Base-by-base conservation (phyloP, 2,888 invertebrate genomes). In the Sycophila texana region DNA sequence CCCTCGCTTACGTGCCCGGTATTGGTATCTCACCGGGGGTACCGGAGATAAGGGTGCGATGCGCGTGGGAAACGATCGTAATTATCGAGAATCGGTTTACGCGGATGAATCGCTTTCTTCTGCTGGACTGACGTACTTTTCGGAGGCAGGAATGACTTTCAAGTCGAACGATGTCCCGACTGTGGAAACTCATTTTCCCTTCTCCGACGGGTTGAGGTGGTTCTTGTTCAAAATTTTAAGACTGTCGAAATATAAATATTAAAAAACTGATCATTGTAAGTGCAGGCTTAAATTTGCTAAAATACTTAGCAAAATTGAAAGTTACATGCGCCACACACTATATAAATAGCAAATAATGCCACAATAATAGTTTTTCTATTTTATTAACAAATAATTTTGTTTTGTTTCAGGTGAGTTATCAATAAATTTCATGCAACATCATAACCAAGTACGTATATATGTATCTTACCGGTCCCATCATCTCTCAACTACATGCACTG, bases 371-470 rank as follows among this genome's bases (percentile, higher is more conserved):
- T 30, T 61, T 13, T 26, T 2, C 5, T 26, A 18, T 14, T 16
- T 66, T 13, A 49, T 22, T 63, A 26, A 67, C 26, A 1, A 18
- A 18, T 22, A 10, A n/a, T 55, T 30, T 16, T 65, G 58, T 58
- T 66, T 55, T 67, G 74, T 75, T 75, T 14, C 67, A 75, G 67
- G 67, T 75, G 55, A 75, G 74, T 60, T 7, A 26, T 49, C 22
- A 22, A 12, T 13, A 14, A 20, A 7, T 5, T 5, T 16, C 18
- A 7, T 26, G 13, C 30, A 13, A 26, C 18, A 5, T 18, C 47
- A 0, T 7, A 39, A 18, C 39, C n/a, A 10, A 18, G 10, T n/a
- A 20, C 14, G n/a, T 53, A 53, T 4, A 7, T 5, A 47, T 1
- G n/a, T 18, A 18, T 12, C n/a, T 20, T 47, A 16, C 26, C 13